Percentiles rank a stretch among this genome's conserved stretches.
Conservation (phyloP, 2,888 invertebrate genomes). For the Andrena flavipes region DNA sequence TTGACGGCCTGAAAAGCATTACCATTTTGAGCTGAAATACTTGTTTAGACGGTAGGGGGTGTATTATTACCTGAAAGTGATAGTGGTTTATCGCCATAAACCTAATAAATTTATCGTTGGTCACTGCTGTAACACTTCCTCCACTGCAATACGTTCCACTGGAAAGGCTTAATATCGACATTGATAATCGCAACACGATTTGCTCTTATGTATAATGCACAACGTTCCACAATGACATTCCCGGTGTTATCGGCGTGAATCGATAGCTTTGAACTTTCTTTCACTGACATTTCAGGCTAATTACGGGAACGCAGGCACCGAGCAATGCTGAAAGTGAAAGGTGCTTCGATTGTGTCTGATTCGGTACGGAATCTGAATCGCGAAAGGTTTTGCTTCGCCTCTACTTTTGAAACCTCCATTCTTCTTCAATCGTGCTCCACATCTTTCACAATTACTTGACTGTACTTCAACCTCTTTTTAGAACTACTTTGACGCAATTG, state of each 20-base stretch:
- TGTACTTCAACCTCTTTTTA: neutral
- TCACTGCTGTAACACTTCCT: too few species aligned
- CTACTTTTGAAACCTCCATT: neutral
- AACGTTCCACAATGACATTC: constrained; percentile 24
- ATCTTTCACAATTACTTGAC: neutral
- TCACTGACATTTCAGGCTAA: constrained; percentile 56
- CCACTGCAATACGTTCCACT: neutral
- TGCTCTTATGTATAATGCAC: neutral
- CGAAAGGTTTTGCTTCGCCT: constrained; percentile 29
- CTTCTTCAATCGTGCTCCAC: neutral
- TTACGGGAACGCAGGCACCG: constrained; percentile 9
- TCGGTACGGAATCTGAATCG: constrained; percentile 10
- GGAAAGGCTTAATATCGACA: constrained; percentile 11
- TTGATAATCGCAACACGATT: constrained; percentile 9
- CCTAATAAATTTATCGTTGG: too few species aligned
- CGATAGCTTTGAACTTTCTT: constrained; percentile 56
- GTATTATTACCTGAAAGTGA: too few species aligned
- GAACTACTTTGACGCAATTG: too few species aligned
- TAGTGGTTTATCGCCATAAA: too few species aligned
- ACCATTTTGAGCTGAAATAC: too few species aligned
- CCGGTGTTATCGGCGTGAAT: constrained; percentile 19
- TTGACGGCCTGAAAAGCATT: too few species aligned
- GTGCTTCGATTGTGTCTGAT: constrained; percentile 29
- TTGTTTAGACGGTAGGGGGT: too few species aligned
- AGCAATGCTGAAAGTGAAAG: constrained; percentile 47